Percentiles rank a stretch among this genome's conserved stretches.
Conservation (phyloP, 2,888 invertebrate species). For the Margaritifera margaritifera region DNA sequence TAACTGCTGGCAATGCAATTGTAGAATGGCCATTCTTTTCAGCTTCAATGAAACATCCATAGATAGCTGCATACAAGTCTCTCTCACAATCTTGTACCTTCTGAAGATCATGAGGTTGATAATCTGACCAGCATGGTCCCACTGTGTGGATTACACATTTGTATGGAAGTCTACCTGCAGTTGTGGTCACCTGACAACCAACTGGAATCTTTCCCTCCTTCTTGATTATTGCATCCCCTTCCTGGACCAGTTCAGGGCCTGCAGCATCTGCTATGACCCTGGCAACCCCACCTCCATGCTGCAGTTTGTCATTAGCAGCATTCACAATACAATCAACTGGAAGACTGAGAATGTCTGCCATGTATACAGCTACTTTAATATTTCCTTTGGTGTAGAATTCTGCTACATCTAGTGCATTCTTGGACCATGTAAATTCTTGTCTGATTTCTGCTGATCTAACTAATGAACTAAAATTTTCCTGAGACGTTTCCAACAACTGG, state of each 20-base stretch:
- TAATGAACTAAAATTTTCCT: too few species aligned
- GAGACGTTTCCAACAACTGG: too few species aligned
- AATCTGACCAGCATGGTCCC: slow-evolving; percentile 17
- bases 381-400: not conserved
- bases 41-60: slow-evolving; percentile 2
- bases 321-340: slow-evolving; percentile 15
- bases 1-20: slow-evolving; percentile 16
- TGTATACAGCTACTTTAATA: slow-evolving; percentile 13
- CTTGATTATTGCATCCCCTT: not conserved
- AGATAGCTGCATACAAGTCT: not conserved
- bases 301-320: slow-evolving; percentile 14
- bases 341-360: slow-evolving; percentile 6
- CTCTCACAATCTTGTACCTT: not conserved
- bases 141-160: slow-evolving; percentile 12
- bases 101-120: not conserved
- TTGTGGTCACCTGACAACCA: not conserved
- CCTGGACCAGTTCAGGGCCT: slow-evolving; percentile 5
- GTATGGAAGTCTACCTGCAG: slow-evolving; percentile 10
- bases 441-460: too few species aligned
- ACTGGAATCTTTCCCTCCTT: not conserved
- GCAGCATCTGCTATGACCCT: slow-evolving; percentile 11
- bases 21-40: not conserved
- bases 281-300: slow-evolving; percentile 12
- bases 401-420: too few species aligned
- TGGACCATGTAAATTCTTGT: too few species aligned